These are phyloP conservation scores for Forbesichthys agassizii DNA, from an alignment of 2,113 vertebrate genomes.

Conservation along the genomic window DNA sequence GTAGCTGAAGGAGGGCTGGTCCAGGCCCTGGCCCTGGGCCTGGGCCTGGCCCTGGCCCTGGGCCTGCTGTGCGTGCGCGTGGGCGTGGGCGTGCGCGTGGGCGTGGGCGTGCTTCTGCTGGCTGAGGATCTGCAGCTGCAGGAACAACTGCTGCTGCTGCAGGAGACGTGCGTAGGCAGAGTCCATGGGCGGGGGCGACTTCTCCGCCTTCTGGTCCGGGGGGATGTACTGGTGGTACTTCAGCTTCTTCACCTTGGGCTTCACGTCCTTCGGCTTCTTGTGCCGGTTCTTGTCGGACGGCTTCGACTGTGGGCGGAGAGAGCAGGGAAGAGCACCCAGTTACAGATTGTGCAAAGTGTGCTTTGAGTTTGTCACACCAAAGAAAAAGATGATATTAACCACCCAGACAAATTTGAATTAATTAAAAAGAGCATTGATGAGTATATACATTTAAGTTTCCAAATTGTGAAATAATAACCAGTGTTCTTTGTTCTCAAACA, in stretches of 20 bases:
- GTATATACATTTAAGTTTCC: no score
- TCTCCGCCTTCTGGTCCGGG: slow-evolving; percentile 96
- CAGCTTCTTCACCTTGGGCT: slow-evolving; percentile 98
- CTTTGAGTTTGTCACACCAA: no score
- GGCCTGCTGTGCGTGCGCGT: slow-evolving; percentile 19
- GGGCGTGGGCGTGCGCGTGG: slow-evolving; percentile 70
- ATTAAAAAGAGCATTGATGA: not conserved
- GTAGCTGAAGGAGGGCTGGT: slow-evolving; percentile 82
- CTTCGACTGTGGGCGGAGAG: slow-evolving; percentile 79
- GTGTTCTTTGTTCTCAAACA: no score
- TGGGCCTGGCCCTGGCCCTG: slow-evolving; percentile 43
- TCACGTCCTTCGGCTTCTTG: slow-evolving; percentile 98
- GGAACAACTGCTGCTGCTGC: slow-evolving; percentile 97
- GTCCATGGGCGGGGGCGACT: slow-evolving; percentile 97
- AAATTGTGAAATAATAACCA: no score
- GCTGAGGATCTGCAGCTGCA: slow-evolving; percentile 97
- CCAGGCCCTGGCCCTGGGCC: slow-evolving; percentile 42
- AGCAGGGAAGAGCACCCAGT: not conserved
- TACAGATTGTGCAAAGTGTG: no score
- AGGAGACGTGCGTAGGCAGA: slow-evolving; percentile 93
- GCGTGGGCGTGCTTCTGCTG: slow-evolving; percentile 85
- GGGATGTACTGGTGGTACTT: slow-evolving; percentile 99
- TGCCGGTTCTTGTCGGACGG: slow-evolving; percentile 89
- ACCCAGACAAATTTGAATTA: not conserved
- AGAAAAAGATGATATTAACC: no score